Conservation (phyloP, 2,113 vertebrate genomes). For the Pongo pygmaeus region DNA sequence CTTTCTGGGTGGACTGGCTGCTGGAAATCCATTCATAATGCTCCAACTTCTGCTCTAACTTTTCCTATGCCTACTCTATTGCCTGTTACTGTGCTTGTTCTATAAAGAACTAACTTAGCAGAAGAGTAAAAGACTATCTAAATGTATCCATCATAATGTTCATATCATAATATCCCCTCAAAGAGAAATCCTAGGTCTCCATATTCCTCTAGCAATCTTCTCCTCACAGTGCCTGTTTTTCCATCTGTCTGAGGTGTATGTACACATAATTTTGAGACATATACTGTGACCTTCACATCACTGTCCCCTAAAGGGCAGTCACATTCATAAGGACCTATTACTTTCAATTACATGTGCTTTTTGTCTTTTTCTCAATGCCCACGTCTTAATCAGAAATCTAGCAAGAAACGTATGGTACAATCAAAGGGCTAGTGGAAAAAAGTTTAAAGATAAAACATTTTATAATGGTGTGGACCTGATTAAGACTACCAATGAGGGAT, state of each 20-base stretch:
- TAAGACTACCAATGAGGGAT: not conserved
- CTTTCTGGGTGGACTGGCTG: not conserved
- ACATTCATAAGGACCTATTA: not conserved
- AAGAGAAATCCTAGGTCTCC: not conserved
- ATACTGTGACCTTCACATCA: not conserved
- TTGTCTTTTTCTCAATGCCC: not conserved
- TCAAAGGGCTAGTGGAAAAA: not conserved
- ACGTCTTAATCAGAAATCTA: not conserved
- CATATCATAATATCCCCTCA: not conserved
- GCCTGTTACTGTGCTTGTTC: not conserved
- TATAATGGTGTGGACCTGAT: not conserved
- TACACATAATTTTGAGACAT: not conserved
- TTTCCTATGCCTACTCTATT: not conserved
- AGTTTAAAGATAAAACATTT: not conserved
- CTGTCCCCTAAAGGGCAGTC: not conserved
- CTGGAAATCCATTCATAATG: not conserved
- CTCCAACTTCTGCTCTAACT: not conserved
- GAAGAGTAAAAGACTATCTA: not conserved
- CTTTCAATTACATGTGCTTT: not conserved
- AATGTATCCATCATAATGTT: not conserved
- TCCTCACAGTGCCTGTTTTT: not conserved
- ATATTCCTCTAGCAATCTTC: not conserved
- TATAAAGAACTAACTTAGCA: not conserved
- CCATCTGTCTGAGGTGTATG: not conserved
- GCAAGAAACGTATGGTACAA: not conserved